Conservation (phyloP, 1,140 invertebrate species). For the Drosophila nannoptera region DNA sequence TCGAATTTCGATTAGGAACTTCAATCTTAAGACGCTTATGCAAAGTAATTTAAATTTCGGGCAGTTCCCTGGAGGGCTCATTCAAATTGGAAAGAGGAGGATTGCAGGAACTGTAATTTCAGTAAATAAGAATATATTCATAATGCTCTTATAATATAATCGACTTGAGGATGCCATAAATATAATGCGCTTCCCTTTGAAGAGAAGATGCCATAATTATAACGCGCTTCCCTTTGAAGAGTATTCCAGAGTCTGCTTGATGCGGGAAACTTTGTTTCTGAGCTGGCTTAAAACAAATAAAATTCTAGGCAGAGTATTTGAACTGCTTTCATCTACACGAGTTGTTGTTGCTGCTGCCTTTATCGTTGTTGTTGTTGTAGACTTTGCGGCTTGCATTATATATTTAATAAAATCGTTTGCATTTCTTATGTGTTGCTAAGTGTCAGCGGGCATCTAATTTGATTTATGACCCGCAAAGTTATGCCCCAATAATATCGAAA, state of each 20-base stretch:
- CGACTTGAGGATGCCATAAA: too few species aligned
- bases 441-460: constrained; percentile 73
- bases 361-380: constrained; percentile 20
- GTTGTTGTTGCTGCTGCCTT: constrained; percentile 21
- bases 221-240: too few species aligned
- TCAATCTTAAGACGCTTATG: too few species aligned
- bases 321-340: not conserved
- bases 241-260: not conserved
- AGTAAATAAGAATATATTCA: too few species aligned
- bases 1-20: too few species aligned
- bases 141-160: too few species aligned
- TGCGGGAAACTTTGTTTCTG: constrained; percentile 7
- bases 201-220: too few species aligned
- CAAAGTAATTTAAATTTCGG: too few species aligned
- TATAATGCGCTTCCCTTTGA: too few species aligned
- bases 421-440: constrained; percentile 76
- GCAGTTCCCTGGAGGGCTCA: too few species aligned
- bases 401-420: constrained; percentile 76
- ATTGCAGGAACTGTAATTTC: too few species aligned
- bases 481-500: constrained; percentile 74
- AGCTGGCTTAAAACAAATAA: not conserved
- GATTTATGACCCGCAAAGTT: constrained; percentile 73
- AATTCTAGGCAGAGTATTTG: not conserved
- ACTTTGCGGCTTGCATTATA: constrained; percentile 51
- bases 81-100: too few species aligned